A percentile compares a stretch with the other conserved stretches of the same genome.
Conservation (phyloP, 2,888 invertebrate genomes). For the Drosophila nr. perissopoda region DNA sequence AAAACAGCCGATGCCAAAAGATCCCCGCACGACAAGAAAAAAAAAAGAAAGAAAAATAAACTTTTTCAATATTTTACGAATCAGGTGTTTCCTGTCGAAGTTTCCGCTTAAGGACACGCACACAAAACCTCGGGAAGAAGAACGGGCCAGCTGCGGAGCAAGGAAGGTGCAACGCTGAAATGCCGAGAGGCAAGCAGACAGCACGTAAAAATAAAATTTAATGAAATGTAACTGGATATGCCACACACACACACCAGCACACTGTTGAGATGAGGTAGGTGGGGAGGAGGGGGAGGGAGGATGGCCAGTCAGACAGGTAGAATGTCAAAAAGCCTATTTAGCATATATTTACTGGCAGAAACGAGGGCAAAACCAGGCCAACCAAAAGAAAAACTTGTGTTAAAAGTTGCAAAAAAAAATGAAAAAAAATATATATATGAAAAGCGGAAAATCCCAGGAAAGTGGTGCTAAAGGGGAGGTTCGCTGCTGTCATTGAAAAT, state of each 20-base stretch:
- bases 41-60: slow-evolving; percentile 47
- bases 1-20: slow-evolving; percentile 43
- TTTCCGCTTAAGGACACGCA: slow-evolving; percentile 81
- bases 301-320: slow-evolving; percentile 58
- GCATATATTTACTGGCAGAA: slow-evolving; percentile 75
- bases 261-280: not conserved
- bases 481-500: slow-evolving; percentile 69
- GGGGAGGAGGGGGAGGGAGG: not conserved
- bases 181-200: slow-evolving; percentile 56
- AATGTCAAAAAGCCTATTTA: slow-evolving; percentile 82
- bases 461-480: not conserved
- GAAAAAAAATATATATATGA: slow-evolving; percentile 8
- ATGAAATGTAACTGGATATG: slow-evolving; percentile 81
- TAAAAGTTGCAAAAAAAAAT: slow-evolving; percentile 36
- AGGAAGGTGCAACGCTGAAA: slow-evolving; percentile 21
- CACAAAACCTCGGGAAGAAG: slow-evolving; percentile 19
- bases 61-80: slow-evolving; percentile 81
- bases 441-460: slow-evolving; percentile 32
- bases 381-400: slow-evolving; percentile 48
- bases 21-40: slow-evolving; percentile 27
- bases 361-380: slow-evolving; percentile 37
- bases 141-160: not conserved
- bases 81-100: slow-evolving; percentile 81
- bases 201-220: slow-evolving; percentile 79
- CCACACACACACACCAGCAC: slow-evolving; percentile 21